Evolutionary conservation across 2,113 vertebrate species (phyloP), one percentile per base, ranked within the genome.

Genomic region (Gobius niger): DNA sequence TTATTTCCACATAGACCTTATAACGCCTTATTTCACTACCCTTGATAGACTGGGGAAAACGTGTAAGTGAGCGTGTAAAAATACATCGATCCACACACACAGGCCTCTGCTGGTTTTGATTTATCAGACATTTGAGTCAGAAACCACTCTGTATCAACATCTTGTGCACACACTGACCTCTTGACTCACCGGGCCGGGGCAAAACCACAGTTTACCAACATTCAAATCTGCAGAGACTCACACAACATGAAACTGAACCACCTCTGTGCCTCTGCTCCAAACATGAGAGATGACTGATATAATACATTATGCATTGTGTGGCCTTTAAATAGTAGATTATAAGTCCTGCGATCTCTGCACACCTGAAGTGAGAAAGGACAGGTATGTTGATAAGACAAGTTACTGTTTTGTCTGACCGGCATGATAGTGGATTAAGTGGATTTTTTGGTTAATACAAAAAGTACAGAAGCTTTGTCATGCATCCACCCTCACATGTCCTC

Each of bases 161-260:
- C 53, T 73, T 70, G 59, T 2, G 14, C 49, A 70, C 9, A 64
- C 50, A 66, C 67, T 81, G 70, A 81, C 71, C 72, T 52, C 59
- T 57, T 72, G 42, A 61, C 49, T 67, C 44, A 78, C 81, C 73
- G 61, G 47, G 63, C 59, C 60, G 16, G 54, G 63, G 24, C 69
- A 12, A 72, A 78, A 84, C 72, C 73, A 63, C 77, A 72, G 60
- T 63, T 70, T 73, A 75, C 69, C 72, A 75, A 79, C 78, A 75
- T 65, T 24, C 52, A 61, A 2, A 69, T 63, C 67, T 24, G 24
- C 62, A 19, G 69, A 40, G 72, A 61, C 42, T 64, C 16, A 75
- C 74, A 63, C 49, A 19, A 70, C 49, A 50, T 47, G 67, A 44
- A 5, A 44, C 64, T 52, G 60, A 34, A 54, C 16, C 18, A 54